A percentile compares a stretch with the other conserved stretches of the same genome.
phyloP scores from a whole-genome alignment of 2,797 vertebrate species.

The Agapornis canus region DNA sequence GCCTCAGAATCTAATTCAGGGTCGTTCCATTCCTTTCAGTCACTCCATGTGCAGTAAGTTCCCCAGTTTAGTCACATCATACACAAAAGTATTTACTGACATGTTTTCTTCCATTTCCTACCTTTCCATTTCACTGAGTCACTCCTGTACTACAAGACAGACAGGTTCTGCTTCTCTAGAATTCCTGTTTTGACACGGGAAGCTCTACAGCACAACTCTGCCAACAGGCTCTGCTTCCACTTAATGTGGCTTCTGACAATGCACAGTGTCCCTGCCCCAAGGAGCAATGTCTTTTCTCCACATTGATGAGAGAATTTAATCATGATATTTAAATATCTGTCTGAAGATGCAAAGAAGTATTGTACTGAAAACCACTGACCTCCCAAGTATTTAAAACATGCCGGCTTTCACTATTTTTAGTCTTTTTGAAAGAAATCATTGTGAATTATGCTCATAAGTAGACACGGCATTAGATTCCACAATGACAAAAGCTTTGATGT shows the following conservation, averaged over 20 bases:
- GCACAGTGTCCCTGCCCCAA: accelerated
- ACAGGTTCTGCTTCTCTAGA: neutral
- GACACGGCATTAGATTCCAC: neutral
- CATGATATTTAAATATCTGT: neutral
- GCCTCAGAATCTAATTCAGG: neutral
- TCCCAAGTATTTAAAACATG: neutral
- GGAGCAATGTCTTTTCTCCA: neutral
- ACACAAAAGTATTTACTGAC: neutral
- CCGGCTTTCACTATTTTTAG: neutral
- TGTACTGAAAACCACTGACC: neutral
- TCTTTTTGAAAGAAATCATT: neutral
- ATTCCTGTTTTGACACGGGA: neutral
- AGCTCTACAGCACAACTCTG: neutral
- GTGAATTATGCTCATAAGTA: neutral
- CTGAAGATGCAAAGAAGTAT: neutral
- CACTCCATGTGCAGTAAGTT: neutral
- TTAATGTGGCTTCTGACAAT: neutral
- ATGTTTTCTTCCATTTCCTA: neutral
- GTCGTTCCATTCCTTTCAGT: neutral
- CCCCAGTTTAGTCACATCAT: neutral
- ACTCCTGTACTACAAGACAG: neutral
- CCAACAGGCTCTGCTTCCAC: neutral
- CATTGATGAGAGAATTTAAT: neutral
- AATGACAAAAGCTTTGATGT: neutral
- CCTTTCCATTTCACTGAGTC: neutral